Evolutionary conservation across 2,888 invertebrate species (phyloP).

Genomic region (Agriopis marginaria): DNA sequence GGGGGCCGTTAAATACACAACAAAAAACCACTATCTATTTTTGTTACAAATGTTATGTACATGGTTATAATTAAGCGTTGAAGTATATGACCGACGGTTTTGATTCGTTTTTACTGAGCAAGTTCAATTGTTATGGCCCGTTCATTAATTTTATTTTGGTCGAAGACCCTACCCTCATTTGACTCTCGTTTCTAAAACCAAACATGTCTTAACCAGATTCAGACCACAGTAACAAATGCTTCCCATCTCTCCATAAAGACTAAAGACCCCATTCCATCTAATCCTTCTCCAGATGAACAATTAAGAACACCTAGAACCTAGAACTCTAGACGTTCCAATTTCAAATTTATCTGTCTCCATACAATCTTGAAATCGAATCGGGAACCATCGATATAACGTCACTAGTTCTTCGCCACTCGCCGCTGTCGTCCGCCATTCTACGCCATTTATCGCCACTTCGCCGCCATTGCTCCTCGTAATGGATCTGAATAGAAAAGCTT

Average conservation of each 20-base stretch:
- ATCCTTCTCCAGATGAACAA: conserved; percentile 22
- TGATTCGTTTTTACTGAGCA: too few relatives aligned
- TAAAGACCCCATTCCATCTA: conserved; percentile 10
- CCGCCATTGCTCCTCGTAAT: conserved; percentile 70
- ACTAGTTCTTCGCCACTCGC: conserved; percentile 45
- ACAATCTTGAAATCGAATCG: conserved; percentile 54
- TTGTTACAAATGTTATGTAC: too few relatives aligned
- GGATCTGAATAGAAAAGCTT: conserved; percentile 40
- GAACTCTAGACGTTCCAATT: conserved; percentile 44
- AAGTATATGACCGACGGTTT: too few relatives aligned
- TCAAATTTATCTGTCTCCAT: conserved; percentile 45
- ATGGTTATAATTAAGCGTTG: too few relatives aligned
- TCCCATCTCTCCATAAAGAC: conserved; percentile 3
- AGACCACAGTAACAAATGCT: background rate
- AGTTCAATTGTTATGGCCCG: too few relatives aligned
- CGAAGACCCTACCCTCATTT: background rate
- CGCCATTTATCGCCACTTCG: conserved; percentile 69
- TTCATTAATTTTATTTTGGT: too few relatives aligned
- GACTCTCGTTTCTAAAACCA: background rate
- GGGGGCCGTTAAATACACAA: too few relatives aligned
- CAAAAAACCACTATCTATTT: too few relatives aligned
- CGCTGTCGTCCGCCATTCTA: conserved; percentile 51
- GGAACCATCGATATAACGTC: conserved; percentile 53
- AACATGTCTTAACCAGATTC: background rate
- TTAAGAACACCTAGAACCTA: conserved; percentile 26